A percentile compares a stretch with the other conserved stretches of the same genome.
phyloP scores from a whole-genome alignment of 2,113 vertebrate species.

The Vireo altiloquus region DNA sequence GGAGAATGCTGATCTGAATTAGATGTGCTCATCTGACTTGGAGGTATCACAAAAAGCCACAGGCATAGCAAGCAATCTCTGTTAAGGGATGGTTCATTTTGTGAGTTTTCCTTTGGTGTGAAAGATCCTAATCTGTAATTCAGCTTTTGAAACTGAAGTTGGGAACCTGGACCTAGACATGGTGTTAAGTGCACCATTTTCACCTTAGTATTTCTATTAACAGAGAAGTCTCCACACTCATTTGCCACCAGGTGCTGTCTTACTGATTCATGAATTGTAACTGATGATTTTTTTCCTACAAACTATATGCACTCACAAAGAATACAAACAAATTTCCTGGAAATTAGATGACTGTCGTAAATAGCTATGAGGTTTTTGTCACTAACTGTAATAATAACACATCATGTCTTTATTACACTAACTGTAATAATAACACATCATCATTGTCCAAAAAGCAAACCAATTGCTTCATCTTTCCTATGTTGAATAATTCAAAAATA shows the following conservation, averaged over 20 bases:
- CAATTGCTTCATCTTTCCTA: neutral
- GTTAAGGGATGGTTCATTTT: neutral
- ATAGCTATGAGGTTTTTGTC: neutral
- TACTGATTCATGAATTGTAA: neutral
- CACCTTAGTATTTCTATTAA: neutral
- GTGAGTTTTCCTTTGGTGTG: neutral
- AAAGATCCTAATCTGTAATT: neutral
- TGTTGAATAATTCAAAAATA: constrained; percentile 12
- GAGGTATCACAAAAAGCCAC: neutral
- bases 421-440: neutral
- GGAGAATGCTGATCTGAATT: neutral
- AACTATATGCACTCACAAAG: neutral
- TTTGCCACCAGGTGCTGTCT: neutral
- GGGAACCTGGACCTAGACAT: neutral
- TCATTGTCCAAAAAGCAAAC: neutral
- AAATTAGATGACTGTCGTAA: neutral
- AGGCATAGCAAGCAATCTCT: neutral
- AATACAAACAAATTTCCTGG: neutral
- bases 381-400: neutral
- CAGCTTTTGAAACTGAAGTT: neutral
- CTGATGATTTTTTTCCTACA: neutral
- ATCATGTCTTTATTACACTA: neutral
- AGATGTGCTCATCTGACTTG: neutral
- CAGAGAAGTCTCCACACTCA: neutral
- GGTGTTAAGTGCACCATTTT: neutral